Conservation (phyloP, 2,113 vertebrate species). For the Marmota monax region DNA sequence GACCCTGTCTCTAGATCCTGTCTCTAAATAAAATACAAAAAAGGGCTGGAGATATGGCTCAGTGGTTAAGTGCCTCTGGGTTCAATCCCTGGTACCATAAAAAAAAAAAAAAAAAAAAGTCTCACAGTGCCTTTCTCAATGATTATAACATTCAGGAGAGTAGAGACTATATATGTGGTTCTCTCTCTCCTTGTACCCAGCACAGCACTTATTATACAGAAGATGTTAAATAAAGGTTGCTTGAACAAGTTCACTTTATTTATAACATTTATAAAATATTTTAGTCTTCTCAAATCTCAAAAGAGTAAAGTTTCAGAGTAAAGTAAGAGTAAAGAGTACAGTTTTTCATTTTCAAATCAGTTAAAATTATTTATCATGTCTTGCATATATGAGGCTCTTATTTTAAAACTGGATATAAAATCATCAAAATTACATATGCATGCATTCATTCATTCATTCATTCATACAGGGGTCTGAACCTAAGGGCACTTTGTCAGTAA, state of each 20-base stretch:
- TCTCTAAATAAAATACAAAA: no score
- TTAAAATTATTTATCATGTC: constrained; percentile 41
- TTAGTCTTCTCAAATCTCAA: constrained; percentile 24
- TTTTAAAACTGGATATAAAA: constrained; percentile 9
- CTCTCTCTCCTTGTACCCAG: background rate
- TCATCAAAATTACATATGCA: background rate
- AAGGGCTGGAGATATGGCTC: no score
- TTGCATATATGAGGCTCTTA: background rate
- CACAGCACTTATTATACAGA: background rate
- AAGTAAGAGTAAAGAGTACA: no score
- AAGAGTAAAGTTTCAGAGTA: background rate
- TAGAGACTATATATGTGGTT: background rate
- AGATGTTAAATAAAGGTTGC: background rate
- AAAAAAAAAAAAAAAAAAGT: background rate
- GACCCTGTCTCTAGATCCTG: no score
- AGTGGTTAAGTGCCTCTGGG: background rate
- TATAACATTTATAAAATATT: background rate
- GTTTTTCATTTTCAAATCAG: constrained; percentile 24
- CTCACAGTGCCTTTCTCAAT: background rate
- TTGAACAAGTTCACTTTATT: background rate
- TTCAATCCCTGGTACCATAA: background rate
- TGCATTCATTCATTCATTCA: background rate
- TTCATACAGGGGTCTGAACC: no score
- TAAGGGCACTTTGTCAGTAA: no score
- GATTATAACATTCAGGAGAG: background rate